A percentile compares a stretch with the other conserved stretches of the same genome.
phyloP scores from a whole-genome alignment of 2,797 vertebrate genomes.

The Myoxocephalus aenaeus region DNA sequence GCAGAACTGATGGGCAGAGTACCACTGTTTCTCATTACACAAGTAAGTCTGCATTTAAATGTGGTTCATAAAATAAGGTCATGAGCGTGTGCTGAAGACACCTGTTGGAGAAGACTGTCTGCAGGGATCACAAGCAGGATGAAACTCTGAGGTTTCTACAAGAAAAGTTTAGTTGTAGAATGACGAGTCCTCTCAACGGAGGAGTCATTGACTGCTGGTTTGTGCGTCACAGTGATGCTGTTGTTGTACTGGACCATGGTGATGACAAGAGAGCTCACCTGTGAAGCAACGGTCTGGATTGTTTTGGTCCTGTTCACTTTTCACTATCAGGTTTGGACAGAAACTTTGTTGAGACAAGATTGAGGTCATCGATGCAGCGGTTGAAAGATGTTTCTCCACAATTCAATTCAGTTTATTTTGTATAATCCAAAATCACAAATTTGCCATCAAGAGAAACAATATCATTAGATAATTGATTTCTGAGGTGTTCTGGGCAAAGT shows the following conservation, averaged over 20 bases:
- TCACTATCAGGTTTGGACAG: neutral
- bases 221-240: neutral
- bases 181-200: neutral
- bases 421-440: no score
- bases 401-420: no score
- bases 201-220: neutral
- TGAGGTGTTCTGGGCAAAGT: no score
- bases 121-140: neutral
- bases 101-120: neutral
- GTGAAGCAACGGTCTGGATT: neutral
- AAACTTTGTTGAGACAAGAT: neutral
- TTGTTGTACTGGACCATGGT: neutral
- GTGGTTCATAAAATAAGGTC: neutral
- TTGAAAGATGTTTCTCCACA: no score
- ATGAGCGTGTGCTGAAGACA: neutral
- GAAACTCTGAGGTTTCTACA: neutral
- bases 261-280: neutral
- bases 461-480: no score
- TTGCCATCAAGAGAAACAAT: no score
- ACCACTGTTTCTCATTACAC: constrained; percentile 2
- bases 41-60: constrained; percentile 35
- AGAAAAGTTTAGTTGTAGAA: neutral
- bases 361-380: neutral
- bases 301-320: neutral
- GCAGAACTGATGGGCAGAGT: neutral